Base-by-base conservation (phyloP, 2,797 vertebrate species). In the Otolemur crassicaudatus region DNA sequence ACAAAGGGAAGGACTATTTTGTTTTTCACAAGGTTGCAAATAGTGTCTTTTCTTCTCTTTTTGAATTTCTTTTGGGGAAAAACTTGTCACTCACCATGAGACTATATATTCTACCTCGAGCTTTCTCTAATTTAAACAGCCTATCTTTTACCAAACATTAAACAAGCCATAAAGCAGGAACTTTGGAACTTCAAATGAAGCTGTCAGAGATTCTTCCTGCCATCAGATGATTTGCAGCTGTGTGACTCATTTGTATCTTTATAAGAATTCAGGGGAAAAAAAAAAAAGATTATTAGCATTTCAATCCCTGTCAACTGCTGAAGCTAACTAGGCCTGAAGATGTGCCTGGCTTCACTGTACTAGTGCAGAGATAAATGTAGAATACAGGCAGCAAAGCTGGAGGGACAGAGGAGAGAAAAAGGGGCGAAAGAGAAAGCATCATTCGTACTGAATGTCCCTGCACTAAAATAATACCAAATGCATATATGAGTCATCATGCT, bases 251-350 rank as follows among this genome's bases (percentile, higher is more conserved):
- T 89, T 97, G 92, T 93, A 91, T 17, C 0, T 98, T 94, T 95
- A 96, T 83, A 97, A 98, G 91, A 98, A 97, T 67, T 95, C 90
- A 96, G 96, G 87, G 14, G 22, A 0, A 77, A 77, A 90, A 70
- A 58, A 58, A 92, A 80, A 95, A 95, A 94, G 69, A 92, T 96
- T 96, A 96, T 61, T 95, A 95, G 69, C 87, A 97, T 97, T 98
- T 97, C 97, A 97, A 97, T 98, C 98, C 81, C 96, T 94, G 87
- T 98, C 98, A 97, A 93, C 22, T 92, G 25, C 94, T 96, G 46
- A 84, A 98, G 77, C 83, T 98, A 96, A 97, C 92, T 93, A 92
- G 70, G 34, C 85, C 90, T 90, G 94, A 96, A 97, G 93, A 94
- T 90, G 80, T 95, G 81, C 60, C 65, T 94, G 84, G 40, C 90